Conservation (phyloP, 1,140 invertebrate species). For the Ctenoplectra terminalis region DNA sequence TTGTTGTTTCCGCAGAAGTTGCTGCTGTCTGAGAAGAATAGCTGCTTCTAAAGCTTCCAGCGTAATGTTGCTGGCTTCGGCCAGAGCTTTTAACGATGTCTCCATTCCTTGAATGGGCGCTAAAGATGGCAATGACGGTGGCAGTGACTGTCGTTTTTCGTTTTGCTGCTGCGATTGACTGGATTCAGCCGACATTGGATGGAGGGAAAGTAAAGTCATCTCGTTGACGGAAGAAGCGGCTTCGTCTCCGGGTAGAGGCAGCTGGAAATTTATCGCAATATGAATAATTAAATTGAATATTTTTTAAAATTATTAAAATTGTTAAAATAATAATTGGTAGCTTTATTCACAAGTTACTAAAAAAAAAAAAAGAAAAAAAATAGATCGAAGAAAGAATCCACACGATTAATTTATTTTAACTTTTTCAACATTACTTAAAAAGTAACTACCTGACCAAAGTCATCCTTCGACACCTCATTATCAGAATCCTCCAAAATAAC, state of each 20-base stretch:
- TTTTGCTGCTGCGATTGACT: conserved; percentile 70
- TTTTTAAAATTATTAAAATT: too few relatives aligned
- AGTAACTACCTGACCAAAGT: conserved; percentile 73
- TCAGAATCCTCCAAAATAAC: conserved; percentile 74
- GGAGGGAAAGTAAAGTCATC: conserved; percentile 76
- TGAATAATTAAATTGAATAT: not conserved
- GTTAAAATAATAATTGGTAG: too few relatives aligned
- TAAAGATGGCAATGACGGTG: conserved; percentile 70
- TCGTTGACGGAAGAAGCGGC: conserved; percentile 73
- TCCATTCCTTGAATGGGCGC: conserved; percentile 82
- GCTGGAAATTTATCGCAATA: conserved; percentile 56
- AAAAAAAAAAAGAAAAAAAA: too few relatives aligned
- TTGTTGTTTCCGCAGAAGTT: conserved; percentile 85
- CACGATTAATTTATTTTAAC: too few relatives aligned
- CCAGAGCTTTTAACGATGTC: conserved; percentile 82
- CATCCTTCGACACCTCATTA: conserved; percentile 79
- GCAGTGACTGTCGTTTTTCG: conserved; percentile 69
- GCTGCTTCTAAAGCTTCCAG: conserved; percentile 89
- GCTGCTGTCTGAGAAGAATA: conserved; percentile 87
- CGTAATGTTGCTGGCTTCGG: conserved; percentile 88
- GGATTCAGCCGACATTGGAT: conserved; percentile 63
- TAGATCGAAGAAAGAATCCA: too few relatives aligned
- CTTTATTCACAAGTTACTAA: not conserved
- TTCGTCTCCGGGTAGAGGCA: conserved; percentile 76
- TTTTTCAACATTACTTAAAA: not conserved